Conservation (phyloP, 1,140 invertebrate genomes). For the Himalopsyche phryganea region DNA sequence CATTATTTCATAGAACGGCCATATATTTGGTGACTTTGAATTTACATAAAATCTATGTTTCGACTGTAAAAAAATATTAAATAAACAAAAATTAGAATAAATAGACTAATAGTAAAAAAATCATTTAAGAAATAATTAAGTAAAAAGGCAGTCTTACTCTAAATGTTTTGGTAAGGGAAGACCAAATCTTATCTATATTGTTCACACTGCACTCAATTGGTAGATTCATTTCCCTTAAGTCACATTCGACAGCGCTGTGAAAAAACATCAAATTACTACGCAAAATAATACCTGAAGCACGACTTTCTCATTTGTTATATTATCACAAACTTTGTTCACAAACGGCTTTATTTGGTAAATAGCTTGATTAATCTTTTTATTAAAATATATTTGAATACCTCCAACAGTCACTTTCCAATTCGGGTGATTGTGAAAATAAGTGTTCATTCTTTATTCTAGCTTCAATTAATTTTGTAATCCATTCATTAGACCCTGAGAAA, state of each 20-base stretch:
- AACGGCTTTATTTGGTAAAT: too few relatives aligned
- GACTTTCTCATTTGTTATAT: too few relatives aligned
- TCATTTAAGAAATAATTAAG: neutral
- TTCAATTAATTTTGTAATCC: constrained; percentile 23
- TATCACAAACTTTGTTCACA: too few relatives aligned
- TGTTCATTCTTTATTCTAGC: constrained; percentile 17
- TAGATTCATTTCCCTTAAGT: constrained; percentile 15
- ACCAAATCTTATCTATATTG: constrained; percentile 25
- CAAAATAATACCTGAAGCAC: too few relatives aligned
- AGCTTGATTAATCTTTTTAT: too few relatives aligned
- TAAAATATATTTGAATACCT: too few relatives aligned
- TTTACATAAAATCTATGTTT: constrained; percentile 15
- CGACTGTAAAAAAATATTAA: constrained; percentile 4
- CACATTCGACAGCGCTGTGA: constrained; percentile 18
- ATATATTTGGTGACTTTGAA: constrained; percentile 7
- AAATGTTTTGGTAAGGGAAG: constrained; percentile 22
- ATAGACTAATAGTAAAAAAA: neutral
- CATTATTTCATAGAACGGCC: constrained; percentile 19
- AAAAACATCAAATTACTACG: neutral
- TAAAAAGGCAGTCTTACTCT: constrained; percentile 12
- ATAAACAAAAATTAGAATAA: neutral
- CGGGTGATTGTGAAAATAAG: constrained; percentile 3
- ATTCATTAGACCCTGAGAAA: constrained; percentile 24
- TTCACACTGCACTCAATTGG: constrained; percentile 20
- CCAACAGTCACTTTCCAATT: constrained; percentile 12